These are phyloP conservation scores for Oasisia sp. DNA, from an alignment of 2,888 invertebrate species.

Conservation along the genomic window DNA sequence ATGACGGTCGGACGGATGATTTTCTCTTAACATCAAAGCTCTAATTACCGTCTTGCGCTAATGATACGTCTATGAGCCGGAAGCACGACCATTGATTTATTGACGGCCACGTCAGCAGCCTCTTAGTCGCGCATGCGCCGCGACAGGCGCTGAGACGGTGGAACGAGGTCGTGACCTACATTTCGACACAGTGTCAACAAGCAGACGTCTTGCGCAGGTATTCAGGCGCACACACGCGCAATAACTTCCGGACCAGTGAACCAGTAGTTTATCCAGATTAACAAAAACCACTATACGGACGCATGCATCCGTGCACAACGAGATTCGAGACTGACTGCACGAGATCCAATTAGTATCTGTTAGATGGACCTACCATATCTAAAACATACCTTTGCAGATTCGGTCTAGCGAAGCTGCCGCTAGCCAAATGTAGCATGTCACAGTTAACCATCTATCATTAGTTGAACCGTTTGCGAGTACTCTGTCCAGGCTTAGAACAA, in stretches of 20 bases:
- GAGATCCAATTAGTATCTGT: no score
- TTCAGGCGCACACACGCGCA: background rate
- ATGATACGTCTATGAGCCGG: background rate
- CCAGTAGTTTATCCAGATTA: background rate
- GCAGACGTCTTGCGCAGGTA: background rate
- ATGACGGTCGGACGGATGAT: background rate
- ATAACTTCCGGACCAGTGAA: background rate
- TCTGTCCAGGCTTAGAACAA: no score
- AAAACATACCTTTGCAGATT: no score
- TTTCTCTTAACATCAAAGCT: background rate
- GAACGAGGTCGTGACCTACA: background rate
- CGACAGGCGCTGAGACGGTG: background rate
- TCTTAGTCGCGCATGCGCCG: background rate
- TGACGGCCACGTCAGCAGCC: background rate
- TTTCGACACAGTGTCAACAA: background rate
- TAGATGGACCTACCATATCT: no score
- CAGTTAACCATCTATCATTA: no score
- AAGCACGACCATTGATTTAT: slow-evolving; percentile 3
- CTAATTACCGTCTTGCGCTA: background rate
- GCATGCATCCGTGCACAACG: no score
- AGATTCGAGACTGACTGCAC: no score
- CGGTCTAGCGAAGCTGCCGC: no score
- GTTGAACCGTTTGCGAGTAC: no score
- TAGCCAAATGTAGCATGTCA: no score
- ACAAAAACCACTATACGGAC: background rate